Evolutionary conservation across 2,113 vertebrate species (phyloP), one percentile per base, ranked within the genome.

Genomic region (Lamprologus tigripictilis): DNA sequence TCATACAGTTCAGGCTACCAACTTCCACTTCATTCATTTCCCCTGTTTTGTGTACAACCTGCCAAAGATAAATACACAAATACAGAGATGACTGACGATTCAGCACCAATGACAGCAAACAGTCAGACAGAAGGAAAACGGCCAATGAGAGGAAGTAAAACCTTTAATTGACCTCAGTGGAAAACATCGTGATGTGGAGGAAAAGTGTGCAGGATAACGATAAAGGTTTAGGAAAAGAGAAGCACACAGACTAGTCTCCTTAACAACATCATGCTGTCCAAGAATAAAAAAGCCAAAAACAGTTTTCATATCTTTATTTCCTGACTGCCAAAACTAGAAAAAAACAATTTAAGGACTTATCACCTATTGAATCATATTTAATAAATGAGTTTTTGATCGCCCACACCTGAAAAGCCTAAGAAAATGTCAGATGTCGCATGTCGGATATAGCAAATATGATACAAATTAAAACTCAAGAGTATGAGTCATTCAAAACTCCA

Each of bases 91-190:
- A 68, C 33, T 37, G 61, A 66, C 4, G 3, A 13, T 68, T 68
- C 33, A 68, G 63, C 61, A 37, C 61, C 10, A 66, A n/a, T 68
- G 33, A 68, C 37, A 26, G 21, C 68, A 45, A 73, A 73, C 21
- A 45, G 1, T 73, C 21, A 17, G 23, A 73, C 3, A 45, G 13
- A 6, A 71, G 63, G 21, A 1, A 73, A 73, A 73, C 0, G 4
- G 14, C 40, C 21, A 73, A 7, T 26, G 40, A 73, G 13, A 73
- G 21, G 5, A 28, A 45, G 40, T 73, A 73, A 73, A 45, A 45
- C 14, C 16, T 76, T 47, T 47, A 47, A 47, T 28, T 73, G 68
- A 17, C 68, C 68, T 73, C 68, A 45, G 40, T 28, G 40, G 40
- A 73, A 45, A 73, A 16, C 5, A 9, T 73, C 0, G 13, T 16